Evolutionary conservation across 2,888 invertebrate species (phyloP).

Genomic region (Lapara coniferarum): DNA sequence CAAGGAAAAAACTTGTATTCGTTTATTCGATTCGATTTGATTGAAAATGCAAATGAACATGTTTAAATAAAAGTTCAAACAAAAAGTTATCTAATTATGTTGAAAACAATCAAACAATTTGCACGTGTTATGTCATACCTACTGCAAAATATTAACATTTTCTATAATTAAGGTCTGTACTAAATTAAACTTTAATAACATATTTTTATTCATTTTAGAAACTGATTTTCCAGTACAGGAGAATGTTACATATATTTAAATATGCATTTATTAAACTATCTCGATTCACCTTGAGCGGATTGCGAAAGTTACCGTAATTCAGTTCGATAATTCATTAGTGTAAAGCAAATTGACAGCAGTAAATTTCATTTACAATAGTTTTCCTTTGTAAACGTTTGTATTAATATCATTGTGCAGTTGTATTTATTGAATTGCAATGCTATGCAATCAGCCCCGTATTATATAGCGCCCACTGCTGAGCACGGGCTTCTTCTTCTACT

Average conservation of each 20-base stretch:
- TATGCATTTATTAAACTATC: conserved; percentile 3
- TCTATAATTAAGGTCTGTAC: background rate
- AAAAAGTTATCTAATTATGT: background rate
- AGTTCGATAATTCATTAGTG: background rate
- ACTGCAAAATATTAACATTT: background rate
- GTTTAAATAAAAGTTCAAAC: background rate
- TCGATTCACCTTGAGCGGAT: background rate
- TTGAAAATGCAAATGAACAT: too few species aligned
- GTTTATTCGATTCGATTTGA: too few species aligned
- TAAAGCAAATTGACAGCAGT: background rate
- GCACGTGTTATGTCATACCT: too few species aligned
- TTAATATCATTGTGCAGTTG: too few species aligned
- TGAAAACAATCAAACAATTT: too few species aligned
- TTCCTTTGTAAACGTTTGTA: too few species aligned
- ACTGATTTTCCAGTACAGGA: background rate
- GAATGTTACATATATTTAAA: background rate
- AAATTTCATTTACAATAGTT: background rate
- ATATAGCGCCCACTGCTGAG: too few species aligned
- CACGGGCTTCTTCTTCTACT: too few species aligned
- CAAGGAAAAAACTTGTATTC: too few species aligned
- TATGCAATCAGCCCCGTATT: too few species aligned
- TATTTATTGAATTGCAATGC: too few species aligned
- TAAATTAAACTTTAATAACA: background rate
- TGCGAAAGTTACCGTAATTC: conserved; percentile 10
- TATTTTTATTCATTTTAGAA: background rate